Percentiles rank a stretch among this genome's conserved stretches.
Conservation (phyloP, 2,113 vertebrate species). For the Burhinus bistriatus region DNA sequence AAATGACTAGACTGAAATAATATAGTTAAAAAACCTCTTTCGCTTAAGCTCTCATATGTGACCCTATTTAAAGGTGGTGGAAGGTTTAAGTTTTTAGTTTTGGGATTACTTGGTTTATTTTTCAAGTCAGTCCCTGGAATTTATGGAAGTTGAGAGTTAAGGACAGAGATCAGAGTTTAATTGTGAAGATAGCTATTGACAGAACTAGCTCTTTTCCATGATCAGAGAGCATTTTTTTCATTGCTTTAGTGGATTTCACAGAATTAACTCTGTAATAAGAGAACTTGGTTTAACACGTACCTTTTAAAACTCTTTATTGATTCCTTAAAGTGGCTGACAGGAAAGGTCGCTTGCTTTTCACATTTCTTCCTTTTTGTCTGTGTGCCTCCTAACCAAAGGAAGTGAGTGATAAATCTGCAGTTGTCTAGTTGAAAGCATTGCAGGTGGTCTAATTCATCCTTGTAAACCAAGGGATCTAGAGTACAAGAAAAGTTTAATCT, state of each 20-base stretch:
- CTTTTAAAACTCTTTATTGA: neutral
- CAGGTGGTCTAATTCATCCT: neutral
- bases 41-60: neutral
- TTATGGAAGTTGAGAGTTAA: neutral
- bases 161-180: neutral
- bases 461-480: neutral
- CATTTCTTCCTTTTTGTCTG: neutral
- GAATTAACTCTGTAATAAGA: neutral
- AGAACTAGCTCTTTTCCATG: neutral
- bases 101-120: neutral
- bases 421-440: neutral
- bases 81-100: neutral
- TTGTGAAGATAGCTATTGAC: neutral
- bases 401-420: neutral
- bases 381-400: neutral
- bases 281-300: neutral
- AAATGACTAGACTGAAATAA: neutral
- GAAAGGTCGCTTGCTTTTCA: neutral
- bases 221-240: neutral
- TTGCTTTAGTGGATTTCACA: neutral
- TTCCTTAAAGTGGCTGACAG: neutral
- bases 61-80: neutral
- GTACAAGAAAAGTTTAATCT: neutral
- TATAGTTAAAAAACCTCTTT: rapidly evolving
- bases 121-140: neutral